phyloP scores from a whole-genome alignment of 2,888 invertebrate species.

The Colletes collaris region DNA sequence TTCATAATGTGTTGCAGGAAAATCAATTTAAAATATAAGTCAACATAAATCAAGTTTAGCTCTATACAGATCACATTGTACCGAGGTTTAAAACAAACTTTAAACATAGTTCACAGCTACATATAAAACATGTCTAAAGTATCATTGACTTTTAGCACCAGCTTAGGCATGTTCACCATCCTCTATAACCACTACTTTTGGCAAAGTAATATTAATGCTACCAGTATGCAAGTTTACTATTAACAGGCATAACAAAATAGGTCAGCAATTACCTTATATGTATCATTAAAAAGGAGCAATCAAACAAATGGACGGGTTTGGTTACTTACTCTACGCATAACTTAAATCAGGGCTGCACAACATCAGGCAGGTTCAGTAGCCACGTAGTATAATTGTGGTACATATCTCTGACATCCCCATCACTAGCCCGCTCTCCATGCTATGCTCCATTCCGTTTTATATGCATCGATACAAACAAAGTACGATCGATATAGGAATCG shows the following conservation, averaged over 20 bases:
- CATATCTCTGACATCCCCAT: too few relatives aligned
- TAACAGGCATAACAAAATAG: constrained; percentile 47
- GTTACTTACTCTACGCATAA: constrained; percentile 54
- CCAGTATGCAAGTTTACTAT: constrained; percentile 32
- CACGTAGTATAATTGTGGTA: too few relatives aligned
- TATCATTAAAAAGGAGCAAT: constrained; percentile 44
- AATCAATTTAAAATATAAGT: constrained; percentile 34
- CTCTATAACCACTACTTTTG: constrained; percentile 55
- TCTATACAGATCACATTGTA: constrained; percentile 38
- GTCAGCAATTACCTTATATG: constrained; percentile 30
- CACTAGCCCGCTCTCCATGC: too few relatives aligned
- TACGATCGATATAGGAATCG: too few relatives aligned
- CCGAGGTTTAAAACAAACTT: constrained; percentile 22
- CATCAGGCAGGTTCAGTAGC: too few relatives aligned
- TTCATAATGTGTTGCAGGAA: constrained; percentile 22
- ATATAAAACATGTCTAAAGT: constrained; percentile 48
- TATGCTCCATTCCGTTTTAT: too few relatives aligned
- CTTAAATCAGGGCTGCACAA: constrained; percentile 13
- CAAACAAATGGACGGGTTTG: constrained; percentile 65
- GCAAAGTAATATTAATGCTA: constrained; percentile 59
- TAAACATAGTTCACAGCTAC: constrained; percentile 36
- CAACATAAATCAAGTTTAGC: constrained; percentile 17
- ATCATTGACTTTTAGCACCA: constrained; percentile 66
- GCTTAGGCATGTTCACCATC: constrained; percentile 57
- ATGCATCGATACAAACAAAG: too few relatives aligned